These are phyloP conservation scores for Bagarius yarrelli DNA, from an alignment of 2,113 vertebrate species.

Conservation along the genomic window DNA sequence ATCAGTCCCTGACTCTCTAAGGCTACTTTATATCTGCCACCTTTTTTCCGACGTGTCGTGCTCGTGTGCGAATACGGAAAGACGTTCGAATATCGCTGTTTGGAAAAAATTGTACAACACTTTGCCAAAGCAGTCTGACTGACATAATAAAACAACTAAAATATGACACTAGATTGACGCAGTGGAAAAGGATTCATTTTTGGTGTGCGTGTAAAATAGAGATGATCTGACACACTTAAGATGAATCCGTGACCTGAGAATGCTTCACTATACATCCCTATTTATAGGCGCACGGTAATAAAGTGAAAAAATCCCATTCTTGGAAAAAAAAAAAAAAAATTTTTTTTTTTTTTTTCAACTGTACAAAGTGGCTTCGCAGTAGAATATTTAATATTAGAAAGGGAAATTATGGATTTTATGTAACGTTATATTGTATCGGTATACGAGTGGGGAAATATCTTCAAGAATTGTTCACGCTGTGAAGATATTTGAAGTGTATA, in stretches of 20 bases:
- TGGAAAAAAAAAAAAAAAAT: too few relatives aligned
- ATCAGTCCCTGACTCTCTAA: neutral
- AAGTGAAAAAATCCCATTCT: neutral
- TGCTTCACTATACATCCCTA: conserved; percentile 7
- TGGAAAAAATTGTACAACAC: conserved; percentile 7
- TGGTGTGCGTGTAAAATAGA: neutral
- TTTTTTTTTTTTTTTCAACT: conserved; percentile 29
- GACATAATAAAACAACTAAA: conserved; percentile 4
- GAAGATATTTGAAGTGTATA: conserved; percentile 80
- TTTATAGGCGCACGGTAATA: conserved; percentile 2
- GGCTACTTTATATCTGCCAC: conserved; percentile 53
- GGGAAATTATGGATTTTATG: conserved; percentile 73
- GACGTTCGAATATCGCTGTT: neutral
- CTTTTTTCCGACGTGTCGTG: conserved; percentile 40
- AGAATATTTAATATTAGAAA: conserved; percentile 73
- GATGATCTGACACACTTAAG: conserved; percentile 16
- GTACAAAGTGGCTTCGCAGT: conserved; percentile 68
- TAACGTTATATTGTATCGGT: conserved; percentile 85
- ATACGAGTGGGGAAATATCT: conserved; percentile 74
- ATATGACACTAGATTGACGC: conserved; percentile 4
- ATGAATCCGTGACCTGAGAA: conserved; percentile 15
- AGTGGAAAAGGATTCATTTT: conserved; percentile 10
- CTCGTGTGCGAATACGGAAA: neutral
- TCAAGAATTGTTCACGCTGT: conserved; percentile 86
- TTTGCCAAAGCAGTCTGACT: conserved; percentile 34